Evolutionary conservation across 2,888 invertebrate species (phyloP).

Genomic region (Exocentrus adspersus): DNA sequence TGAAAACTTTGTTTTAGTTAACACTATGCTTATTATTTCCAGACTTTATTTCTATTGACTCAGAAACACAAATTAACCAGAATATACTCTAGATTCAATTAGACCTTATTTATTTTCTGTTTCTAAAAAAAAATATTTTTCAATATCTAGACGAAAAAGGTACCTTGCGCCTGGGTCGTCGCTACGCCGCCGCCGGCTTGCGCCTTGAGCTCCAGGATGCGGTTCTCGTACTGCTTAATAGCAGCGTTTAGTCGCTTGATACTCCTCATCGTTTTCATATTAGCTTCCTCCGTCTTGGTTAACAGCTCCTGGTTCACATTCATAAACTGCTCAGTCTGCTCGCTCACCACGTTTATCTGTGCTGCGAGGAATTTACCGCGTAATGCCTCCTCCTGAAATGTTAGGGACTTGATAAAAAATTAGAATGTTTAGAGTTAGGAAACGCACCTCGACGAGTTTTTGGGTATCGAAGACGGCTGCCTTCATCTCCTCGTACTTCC

Average conservation of each 20-base stretch:
- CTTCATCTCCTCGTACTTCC: conserved; percentile 58
- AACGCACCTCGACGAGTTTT: conserved; percentile 55
- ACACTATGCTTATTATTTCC: no score
- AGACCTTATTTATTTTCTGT: not conserved
- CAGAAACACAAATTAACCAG: not conserved
- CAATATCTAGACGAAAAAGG: conserved; percentile 1
- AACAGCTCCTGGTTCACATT: conserved; percentile 58
- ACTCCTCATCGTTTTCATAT: conserved; percentile 59
- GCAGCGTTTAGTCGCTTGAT: conserved; percentile 56
- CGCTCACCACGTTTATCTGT: conserved; percentile 58
- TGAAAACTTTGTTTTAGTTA: not conserved
- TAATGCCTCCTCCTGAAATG: conserved; percentile 56
- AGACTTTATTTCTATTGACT: not conserved
- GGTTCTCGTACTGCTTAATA: conserved; percentile 53
- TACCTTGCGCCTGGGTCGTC: not conserved
- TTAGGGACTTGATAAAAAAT: not conserved
- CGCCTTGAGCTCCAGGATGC: conserved; percentile 50
- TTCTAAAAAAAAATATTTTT: not conserved
- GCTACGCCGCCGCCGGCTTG: no score
- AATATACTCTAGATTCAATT: no score
- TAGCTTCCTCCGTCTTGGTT: conserved; percentile 57
- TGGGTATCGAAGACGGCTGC: conserved; percentile 58
- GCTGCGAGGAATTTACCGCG: conserved; percentile 58
- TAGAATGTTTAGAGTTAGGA: not conserved
- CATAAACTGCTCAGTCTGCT: conserved; percentile 56